Base-by-base conservation (phyloP, 2,797 vertebrate genomes). In the Syngnathus acus region DNA sequence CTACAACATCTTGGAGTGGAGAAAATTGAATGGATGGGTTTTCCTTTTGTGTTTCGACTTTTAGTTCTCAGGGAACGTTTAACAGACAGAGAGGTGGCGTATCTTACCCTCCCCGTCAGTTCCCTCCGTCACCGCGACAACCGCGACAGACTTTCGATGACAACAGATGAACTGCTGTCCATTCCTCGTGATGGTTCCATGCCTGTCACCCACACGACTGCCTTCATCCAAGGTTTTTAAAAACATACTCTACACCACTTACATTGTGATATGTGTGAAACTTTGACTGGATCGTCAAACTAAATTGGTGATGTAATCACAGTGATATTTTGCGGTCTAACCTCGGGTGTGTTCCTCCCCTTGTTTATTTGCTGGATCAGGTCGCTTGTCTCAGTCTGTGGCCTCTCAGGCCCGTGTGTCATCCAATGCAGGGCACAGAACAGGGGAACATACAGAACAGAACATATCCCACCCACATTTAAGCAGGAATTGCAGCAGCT, bases 161-260 rank as follows among this genome's bases (percentile, higher is more conserved):
- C 93, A 0, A 97, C 95, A 0, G 93, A 97, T 26, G 94, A 96
- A 70, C 88, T 97, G 0, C 75, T 96, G 69, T 79, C 79, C 4
- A 84, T 94, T 40, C 94, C 94, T 0, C 58, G 85, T 0, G 93
- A 96, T 1, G 94, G 94, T 23, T 94, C 92, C 0, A 78, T 92
- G 70, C 90, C 93, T 0, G 83, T 92, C 43, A 87, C 86, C 62
- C 87, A 82, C 70, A 82, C 74, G 0, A 82, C 84, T 4, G 90
- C 85, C 43, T 73, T 77, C 65, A 55, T 90, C 61, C 82, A 77
- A 69, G 81, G 83, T 87, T 63, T 47, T 32, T 37, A 17, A 63
- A 48, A 19, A 26, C 45, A 16, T 64, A 9, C 23, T n/a, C 19
- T n/a, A 53, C 17, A 53, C 9, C n/a, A 51, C 7, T 48, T 19